Evolutionary conservation across 2,888 invertebrate species (phyloP), one percentile per base, ranked within the genome.

Genomic region (Conus canariensis): DNA sequence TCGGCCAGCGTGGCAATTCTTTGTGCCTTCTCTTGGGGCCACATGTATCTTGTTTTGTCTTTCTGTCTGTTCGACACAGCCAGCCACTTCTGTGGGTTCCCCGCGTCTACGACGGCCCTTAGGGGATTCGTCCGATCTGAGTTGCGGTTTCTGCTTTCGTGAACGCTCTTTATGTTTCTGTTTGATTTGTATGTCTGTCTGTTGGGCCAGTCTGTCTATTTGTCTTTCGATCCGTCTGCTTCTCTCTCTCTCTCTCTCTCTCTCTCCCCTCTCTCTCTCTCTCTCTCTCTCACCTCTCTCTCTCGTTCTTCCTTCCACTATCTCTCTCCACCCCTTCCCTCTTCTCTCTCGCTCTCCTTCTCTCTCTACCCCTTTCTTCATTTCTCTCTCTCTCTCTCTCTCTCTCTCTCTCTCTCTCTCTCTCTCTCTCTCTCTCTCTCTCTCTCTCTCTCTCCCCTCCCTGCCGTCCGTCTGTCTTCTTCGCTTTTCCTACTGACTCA

Each of bases 341-440:
- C 22, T 4, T 70, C 9, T 83, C 82, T 83, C 82, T 83, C 82
- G 45, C 83, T 77, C 77, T 77, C 77, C 14, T 25, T 25, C n/a
- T 77, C 3, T 22, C 16, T 7, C 1, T 3, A 22, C 22, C 22
- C 22, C 22, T 22, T 19, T 22, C 70, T 70, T 19, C 4, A 14
- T 70, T 4, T 70, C 9, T 83, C 82, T 83, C 82, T 83, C 82
- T 83, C 56, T 83, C 82, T 83, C 45, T 45, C 82, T 83, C 56
- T 83, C 82, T 22, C 82, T 83, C 56, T 56, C 56, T 83, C 22
- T 83, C 56, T 25, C 7, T n/a, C 8, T 74, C 25, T 74, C n/a
- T 74, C 25, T 74, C 1, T n/a, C n/a, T 74, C n/a, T 74, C 74
- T 83, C 10, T 77, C 14, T 30, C 9, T 30, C 30, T 82, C 82